Percentiles rank a stretch among this genome's conserved stretches.
Conservation (phyloP, 2,797 vertebrate species). For the Tapera naevia region DNA sequence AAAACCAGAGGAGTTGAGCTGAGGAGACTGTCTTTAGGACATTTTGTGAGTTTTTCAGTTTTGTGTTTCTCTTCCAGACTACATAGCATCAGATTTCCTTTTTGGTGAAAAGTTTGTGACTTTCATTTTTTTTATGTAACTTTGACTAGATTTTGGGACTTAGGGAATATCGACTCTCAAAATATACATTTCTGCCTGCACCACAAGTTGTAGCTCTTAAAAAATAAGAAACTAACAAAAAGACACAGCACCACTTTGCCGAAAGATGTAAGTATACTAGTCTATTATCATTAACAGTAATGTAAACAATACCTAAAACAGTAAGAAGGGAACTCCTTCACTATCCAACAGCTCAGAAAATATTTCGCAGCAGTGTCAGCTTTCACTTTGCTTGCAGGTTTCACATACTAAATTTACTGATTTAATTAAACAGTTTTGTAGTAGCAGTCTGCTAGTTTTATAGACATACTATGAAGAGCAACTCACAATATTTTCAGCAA, state of each 20-base stretch:
- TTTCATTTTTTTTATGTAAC: not conserved
- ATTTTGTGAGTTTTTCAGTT: not conserved
- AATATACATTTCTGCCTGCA: not conserved
- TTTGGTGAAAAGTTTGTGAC: not conserved
- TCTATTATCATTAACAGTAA: not conserved
- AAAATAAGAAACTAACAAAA: not conserved
- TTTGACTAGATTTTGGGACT: not conserved
- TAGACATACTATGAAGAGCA: not conserved
- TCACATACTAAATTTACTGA: not conserved
- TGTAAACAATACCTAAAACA: not conserved
- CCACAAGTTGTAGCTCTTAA: not conserved
- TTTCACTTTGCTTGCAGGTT: not conserved
- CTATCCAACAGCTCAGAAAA: not conserved
- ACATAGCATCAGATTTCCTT: not conserved
- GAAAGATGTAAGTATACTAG: not conserved
- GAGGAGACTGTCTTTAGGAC: not conserved
- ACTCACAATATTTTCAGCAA: not conserved
- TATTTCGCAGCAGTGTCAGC: not conserved
- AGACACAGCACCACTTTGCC: not conserved
- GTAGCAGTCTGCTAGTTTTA: not conserved
- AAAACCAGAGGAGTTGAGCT: not conserved
- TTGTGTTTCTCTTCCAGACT: not conserved
- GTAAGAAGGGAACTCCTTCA: not conserved
- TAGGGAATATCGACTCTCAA: not conserved
- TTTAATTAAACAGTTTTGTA: not conserved